Conservation (phyloP, 1,140 invertebrate genomes). For the Trachymyrmex cornetzi region DNA sequence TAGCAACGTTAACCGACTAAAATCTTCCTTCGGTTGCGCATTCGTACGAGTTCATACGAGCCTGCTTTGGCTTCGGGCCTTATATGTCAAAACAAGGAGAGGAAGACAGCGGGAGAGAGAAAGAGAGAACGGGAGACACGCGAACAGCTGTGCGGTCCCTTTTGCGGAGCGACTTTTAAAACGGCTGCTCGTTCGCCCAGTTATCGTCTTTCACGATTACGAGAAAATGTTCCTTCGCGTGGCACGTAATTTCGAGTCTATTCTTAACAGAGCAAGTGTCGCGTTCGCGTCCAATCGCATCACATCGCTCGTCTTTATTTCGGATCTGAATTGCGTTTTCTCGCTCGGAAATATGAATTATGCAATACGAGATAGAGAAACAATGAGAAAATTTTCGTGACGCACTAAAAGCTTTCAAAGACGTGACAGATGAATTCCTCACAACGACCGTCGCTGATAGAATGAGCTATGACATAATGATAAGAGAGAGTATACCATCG, state of each 20-base stretch:
- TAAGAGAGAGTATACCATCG: not conserved
- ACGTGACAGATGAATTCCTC: not conserved
- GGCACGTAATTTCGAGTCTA: not conserved
- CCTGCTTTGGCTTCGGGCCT: conserved; percentile 66
- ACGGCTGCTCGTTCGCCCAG: conserved; percentile 42
- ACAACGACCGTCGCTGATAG: not conserved
- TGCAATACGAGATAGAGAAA: not conserved
- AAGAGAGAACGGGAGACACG: conserved; percentile 16
- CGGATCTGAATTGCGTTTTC: conserved; percentile 21
- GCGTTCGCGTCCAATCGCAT: not conserved
- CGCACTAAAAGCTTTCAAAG: not conserved
- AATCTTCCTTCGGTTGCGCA: conserved; percentile 54
- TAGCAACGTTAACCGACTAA: conserved; percentile 45
- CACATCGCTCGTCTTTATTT: not conserved
- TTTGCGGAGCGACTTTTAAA: conserved; percentile 75
- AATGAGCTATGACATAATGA: conserved; percentile 5
- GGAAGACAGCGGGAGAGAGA: conserved; percentile 18
- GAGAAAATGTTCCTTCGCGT: conserved; percentile 9
- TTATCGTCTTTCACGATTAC: conserved; percentile 44
- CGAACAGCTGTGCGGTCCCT: conserved; percentile 76
- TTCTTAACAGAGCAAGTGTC: not conserved
- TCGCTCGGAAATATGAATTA: conserved; percentile 26
- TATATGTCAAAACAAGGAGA: conserved; percentile 68
- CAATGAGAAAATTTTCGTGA: not conserved
- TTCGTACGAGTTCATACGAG: conserved; percentile 14